Percentiles rank a stretch among this genome's conserved stretches.
Evolutionary conservation across 2,113 vertebrate genomes (phyloP).

Genomic region (Megaceryle torquata): DNA sequence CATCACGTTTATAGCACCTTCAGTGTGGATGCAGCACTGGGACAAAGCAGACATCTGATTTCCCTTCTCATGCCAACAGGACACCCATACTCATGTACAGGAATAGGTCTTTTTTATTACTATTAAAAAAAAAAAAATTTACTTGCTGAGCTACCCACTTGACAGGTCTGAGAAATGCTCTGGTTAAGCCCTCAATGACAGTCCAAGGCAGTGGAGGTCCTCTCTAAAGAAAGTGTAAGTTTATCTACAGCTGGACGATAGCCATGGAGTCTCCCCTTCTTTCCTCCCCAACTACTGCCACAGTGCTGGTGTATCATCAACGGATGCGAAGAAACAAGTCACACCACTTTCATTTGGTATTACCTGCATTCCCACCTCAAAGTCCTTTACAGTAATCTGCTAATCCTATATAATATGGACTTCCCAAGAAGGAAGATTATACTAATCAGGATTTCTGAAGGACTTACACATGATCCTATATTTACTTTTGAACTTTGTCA

Average conservation of each 20-base stretch:
- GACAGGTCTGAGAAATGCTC: neutral
- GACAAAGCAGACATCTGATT: neutral
- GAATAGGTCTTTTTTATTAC: neutral
- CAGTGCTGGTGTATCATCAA: neutral
- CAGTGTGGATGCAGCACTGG: neutral
- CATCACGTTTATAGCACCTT: neutral
- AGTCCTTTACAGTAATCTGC: neutral
- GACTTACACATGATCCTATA: conserved; percentile 22
- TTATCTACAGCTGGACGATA: neutral
- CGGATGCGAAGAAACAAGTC: neutral
- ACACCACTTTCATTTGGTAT: neutral
- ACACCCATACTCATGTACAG: neutral
- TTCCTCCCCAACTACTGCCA: neutral
- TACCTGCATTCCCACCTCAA: neutral
- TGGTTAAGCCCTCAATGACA: neutral
- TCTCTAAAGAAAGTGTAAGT: neutral
- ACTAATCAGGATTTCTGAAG: conserved; percentile 46
- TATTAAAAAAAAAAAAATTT: neutral
- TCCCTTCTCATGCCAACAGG: neutral
- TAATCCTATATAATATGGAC: conserved; percentile 10
- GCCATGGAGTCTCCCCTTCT: neutral
- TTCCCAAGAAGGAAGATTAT: neutral
- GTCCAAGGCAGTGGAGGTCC: neutral
- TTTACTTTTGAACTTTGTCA: neutral
- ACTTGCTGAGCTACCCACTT: neutral